Evolutionary conservation across 2,113 vertebrate genomes (phyloP), one percentile per base, ranked within the genome.

Genomic region (Anhinga anhinga): DNA sequence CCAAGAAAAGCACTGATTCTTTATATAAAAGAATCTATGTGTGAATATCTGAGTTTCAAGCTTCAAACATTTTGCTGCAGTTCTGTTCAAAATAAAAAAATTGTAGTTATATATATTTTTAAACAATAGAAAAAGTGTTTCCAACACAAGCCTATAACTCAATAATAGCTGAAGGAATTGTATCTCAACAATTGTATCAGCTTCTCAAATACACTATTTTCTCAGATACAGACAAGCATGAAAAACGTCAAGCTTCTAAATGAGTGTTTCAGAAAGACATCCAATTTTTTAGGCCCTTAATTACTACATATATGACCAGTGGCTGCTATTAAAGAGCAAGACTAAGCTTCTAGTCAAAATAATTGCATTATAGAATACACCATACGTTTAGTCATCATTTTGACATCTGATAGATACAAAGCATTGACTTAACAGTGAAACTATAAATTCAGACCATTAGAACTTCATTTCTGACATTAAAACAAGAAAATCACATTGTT

Each of bases 371-470:
- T 11, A 67, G 56, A 83, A 86, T 63, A 67, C 5, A 25, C 17
- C 42, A 69, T 45, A 90, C 17, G 81, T 94, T 74, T 63, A 93
- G 76, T 69, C 79, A 90, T 88, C 72, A 87, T 73, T 95, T 90
- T 94, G 85, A 80, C 67, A 92, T 61, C 56, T 71, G 86, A 95
- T 76, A 97, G 69, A 86, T 66, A 95, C 13, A 76, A 78, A 16
- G 32, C 76, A 96, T 79, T 92, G 90, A 97, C 93, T 70, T 95
- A 77, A 96, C 67, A 91, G 21, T 69, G 34, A 73, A 95, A 87
- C 67, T 74, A 84, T 55, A 89, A 79, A 92, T 76, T 95, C 44
- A 89, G 36, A 66, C 19, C 32, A 81, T 86, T 66, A 92, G 38
- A 85, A 83, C 29, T 90, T 90, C 10, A 59, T 91, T 91, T 84